Evolutionary conservation across 2,797 vertebrate genomes (phyloP).

Genomic region (Gymnopithys bicolor): DNA sequence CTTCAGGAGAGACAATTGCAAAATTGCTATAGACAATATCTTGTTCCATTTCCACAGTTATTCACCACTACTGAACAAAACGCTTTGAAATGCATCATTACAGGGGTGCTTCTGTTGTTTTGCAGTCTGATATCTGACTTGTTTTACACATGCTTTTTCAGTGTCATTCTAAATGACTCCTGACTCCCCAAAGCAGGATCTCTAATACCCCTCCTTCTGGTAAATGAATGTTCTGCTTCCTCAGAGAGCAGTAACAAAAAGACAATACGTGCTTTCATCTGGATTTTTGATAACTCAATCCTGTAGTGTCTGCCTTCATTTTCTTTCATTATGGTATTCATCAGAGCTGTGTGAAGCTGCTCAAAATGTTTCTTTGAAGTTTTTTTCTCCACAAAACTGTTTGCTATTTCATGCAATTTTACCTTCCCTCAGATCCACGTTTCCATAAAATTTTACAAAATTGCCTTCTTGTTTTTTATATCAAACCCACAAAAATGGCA

Average conservation of each 20-base stretch:
- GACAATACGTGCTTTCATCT: not conserved
- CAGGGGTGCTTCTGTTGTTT: not conserved
- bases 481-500: not conserved
- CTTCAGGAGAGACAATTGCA: not conserved
- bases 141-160: not conserved
- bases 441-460: conserved; percentile 22
- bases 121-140: not conserved
- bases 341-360: conserved; percentile 11
- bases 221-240: not conserved
- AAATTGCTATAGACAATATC: not conserved
- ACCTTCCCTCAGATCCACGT: not conserved
- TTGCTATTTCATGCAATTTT: conserved; percentile 25
- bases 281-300: not conserved
- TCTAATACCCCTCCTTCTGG: not conserved
- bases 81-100: not conserved
- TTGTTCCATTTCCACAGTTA: not conserved
- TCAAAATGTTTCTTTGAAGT: conserved; percentile 8
- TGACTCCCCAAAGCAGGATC: not conserved
- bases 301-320: conserved; percentile 28
- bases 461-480: not conserved
- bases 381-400: not conserved
- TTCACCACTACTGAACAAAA: not conserved
- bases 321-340: conserved; percentile 52
- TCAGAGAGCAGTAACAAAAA: not conserved
- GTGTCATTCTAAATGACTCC: not conserved